Percentiles rank a stretch among this genome's conserved stretches.
Conservation (phyloP, 2,888 invertebrate genomes). For the Ypsolopha scabrella region DNA sequence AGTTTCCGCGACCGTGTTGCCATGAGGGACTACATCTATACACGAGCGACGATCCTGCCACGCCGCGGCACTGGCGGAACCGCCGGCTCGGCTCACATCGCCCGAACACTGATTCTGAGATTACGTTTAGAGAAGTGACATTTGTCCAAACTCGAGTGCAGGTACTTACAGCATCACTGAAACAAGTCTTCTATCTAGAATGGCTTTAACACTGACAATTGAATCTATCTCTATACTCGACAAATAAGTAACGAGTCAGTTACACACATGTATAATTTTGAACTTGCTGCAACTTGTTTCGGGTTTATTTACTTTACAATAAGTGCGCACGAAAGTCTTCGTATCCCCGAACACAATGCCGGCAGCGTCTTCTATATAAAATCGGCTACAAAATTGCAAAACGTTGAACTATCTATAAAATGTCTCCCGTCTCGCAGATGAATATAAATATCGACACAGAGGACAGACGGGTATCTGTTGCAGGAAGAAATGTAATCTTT, state of each 20-base stretch:
- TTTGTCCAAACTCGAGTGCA: no score
- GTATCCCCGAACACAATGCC: background rate
- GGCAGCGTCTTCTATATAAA: background rate
- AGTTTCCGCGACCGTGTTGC: background rate
- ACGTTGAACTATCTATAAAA: background rate
- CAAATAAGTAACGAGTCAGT: background rate
- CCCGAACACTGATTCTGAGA: no score
- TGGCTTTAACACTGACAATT: no score
- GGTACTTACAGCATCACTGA: no score
- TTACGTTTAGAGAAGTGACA: no score
- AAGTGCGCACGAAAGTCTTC: background rate
- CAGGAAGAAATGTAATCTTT: slow-evolving; percentile 20
- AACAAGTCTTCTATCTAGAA: no score
- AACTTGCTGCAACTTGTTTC: background rate
- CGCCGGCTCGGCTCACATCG: background rate
- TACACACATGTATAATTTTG: no score
- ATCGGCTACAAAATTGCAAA: slow-evolving; percentile 1
- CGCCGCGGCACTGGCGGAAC: background rate
- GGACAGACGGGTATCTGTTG: background rate
- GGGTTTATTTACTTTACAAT: background rate
- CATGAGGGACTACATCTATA: background rate
- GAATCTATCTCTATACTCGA: no score
- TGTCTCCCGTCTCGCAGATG: background rate
- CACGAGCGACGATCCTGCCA: background rate
- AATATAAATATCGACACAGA: no score